Percentiles rank a stretch among this genome's conserved stretches.
Conservation (phyloP, 2,113 vertebrate species). For the Orycteropus afer region DNA sequence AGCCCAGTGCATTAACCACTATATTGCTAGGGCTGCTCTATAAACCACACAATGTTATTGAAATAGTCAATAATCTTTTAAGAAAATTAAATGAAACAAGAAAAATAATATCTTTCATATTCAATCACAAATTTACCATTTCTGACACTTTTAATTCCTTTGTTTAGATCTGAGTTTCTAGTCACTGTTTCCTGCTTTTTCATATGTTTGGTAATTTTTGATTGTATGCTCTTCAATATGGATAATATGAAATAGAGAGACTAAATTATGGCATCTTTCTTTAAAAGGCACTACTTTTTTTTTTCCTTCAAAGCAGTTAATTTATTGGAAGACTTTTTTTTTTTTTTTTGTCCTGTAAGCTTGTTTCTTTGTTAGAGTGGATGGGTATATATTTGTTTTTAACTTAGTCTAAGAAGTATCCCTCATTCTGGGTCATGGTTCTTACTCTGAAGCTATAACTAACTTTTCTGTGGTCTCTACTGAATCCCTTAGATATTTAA, state of each 20-base stretch:
- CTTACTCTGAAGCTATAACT: neutral
- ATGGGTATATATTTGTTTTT: neutral
- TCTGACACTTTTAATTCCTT: neutral
- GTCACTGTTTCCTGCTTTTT: neutral
- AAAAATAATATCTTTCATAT: neutral
- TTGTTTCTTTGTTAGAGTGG: neutral
- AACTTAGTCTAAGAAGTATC: neutral
- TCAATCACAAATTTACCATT: neutral
- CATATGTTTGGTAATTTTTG: neutral
- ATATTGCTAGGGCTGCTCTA: too few species aligned
- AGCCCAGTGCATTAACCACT: too few species aligned
- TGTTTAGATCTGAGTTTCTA: neutral
- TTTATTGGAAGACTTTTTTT: neutral
- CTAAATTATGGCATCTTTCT: neutral
- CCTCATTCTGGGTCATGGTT: neutral
- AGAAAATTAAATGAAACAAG: neutral
- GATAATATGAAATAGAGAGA: neutral
- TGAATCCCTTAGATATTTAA: neutral
- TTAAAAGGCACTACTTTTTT: neutral
- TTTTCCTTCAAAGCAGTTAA: neutral
- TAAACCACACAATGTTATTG: neutral
- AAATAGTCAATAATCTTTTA: neutral
- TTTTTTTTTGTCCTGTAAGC: neutral
- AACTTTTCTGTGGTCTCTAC: neutral
- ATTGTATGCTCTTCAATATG: neutral